Evolutionary conservation across 2,113 vertebrate genomes (phyloP), one percentile per base, ranked within the genome.

Genomic region (Lipophrys pholis): DNA sequence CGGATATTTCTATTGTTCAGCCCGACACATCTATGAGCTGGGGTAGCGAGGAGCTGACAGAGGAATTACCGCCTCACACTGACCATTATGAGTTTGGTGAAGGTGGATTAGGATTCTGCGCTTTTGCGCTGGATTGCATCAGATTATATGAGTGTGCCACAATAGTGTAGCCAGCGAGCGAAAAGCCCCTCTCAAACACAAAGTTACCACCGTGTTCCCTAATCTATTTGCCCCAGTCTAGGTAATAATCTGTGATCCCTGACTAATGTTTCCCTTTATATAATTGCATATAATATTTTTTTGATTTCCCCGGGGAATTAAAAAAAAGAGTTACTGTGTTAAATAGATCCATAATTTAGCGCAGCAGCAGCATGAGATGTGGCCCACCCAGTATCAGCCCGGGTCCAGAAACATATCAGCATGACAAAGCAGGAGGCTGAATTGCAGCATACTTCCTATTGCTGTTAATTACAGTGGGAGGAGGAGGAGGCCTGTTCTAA

Each of bases 381-480:
- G 70, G 82, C 75, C 83, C 76, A 83, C 80, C 87, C 81, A 84
- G 70, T 35, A 40, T 72, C 65, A 39, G 36, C 45, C 17, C n/a
- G 7, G 35, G 53, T 73, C 68, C 76, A 59, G 50, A 14, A 71
- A 64, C 71, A 62, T 49, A 84, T 84, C 79, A 79, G 66, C 84
- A 82, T 81, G 75, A 88, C 78, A 72, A 86, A 82, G 77, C 81
- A 61, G 72, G 80, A 73, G 81, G 79, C 60, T 73, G 74, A 81
- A 77, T 83, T 79, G 84, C 80, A 73, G 62, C 72, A 87, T 70
- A 82, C 82, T 77, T 83, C 78, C 80, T 72, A 70, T 83, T 78
- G 63, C 73, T 86, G 87, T 83, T 90, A 88, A 90, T 91, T 90
- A 89, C 72, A 76, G 73, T 50, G 71, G 67, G 71, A 83, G 82